phyloP scores from a whole-genome alignment of 1,140 invertebrate genomes.

The Leguminivora glycinivorella region DNA sequence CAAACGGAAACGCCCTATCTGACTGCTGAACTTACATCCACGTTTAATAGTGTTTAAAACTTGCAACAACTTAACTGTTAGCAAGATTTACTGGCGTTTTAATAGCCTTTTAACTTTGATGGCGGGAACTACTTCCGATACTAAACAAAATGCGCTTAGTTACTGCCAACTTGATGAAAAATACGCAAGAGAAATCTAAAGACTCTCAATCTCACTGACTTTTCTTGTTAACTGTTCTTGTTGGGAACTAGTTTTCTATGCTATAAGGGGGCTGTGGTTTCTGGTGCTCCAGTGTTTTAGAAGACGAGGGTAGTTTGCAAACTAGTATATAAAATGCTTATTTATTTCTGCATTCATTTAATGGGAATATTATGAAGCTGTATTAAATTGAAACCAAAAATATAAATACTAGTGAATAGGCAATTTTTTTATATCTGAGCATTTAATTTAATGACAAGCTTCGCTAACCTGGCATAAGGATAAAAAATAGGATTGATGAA shows the following conservation, averaged over 20 bases:
- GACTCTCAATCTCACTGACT: slow-evolving; percentile 28
- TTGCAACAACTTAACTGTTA: slow-evolving; percentile 50
- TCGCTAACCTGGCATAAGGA: too few relatives aligned
- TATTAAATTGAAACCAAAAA: too few relatives aligned
- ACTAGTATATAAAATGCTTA: background rate
- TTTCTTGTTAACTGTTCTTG: slow-evolving; percentile 28
- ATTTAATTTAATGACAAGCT: too few relatives aligned
- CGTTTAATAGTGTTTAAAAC: slow-evolving; percentile 28
- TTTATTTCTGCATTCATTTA: background rate
- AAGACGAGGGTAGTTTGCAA: background rate
- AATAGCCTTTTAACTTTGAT: slow-evolving; percentile 56
- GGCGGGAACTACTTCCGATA: slow-evolving; percentile 44
- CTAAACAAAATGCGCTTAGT: slow-evolving; percentile 40
- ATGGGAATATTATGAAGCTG: too few relatives aligned
- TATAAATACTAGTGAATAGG: too few relatives aligned
- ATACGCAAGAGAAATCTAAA: slow-evolving; percentile 25
- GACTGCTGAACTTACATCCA: slow-evolving; percentile 25
- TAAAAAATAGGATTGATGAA: too few relatives aligned
- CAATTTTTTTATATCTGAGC: too few relatives aligned
- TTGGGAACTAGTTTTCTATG: slow-evolving; percentile 26
- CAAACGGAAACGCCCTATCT: slow-evolving; percentile 4
- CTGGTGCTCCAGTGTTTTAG: background rate
- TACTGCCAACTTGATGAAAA: slow-evolving; percentile 24
- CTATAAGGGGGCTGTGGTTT: slow-evolving; percentile 14
- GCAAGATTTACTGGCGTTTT: slow-evolving; percentile 56